These are phyloP conservation scores for Xylocampa areola DNA, from an alignment of 2,888 invertebrate genomes.

Conservation along the genomic window DNA sequence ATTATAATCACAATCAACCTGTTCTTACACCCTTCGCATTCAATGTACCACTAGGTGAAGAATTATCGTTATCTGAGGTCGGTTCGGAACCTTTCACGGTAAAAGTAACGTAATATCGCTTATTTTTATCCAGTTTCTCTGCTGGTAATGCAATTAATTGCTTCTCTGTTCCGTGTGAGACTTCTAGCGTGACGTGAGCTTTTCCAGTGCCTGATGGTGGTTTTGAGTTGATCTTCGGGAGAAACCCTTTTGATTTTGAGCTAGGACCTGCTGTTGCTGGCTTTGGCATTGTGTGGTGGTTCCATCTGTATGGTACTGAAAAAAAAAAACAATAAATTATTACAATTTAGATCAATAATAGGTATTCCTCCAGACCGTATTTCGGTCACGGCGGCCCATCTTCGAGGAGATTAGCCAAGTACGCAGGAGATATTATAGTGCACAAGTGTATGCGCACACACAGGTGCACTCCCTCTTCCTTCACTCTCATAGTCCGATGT, in stretches of 20 bases:
- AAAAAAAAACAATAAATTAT: constrained; percentile 49
- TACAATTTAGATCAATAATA: no score
- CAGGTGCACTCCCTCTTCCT: no score
- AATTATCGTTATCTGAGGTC: constrained; percentile 88
- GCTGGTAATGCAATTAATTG: constrained; percentile 96
- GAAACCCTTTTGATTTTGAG: constrained; percentile 89
- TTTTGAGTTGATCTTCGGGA: constrained; percentile 91
- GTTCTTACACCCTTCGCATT: constrained; percentile 82
- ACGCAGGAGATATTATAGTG: no score
- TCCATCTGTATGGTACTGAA: constrained; percentile 93
- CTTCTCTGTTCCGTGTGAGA: constrained; percentile 95
- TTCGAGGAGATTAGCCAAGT: no score
- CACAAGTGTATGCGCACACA: no score
- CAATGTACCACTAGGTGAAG: constrained; percentile 79
- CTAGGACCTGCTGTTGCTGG: constrained; percentile 88
- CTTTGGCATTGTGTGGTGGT: constrained; percentile 95
- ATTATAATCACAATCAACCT: constrained; percentile 63
- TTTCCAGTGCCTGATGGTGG: constrained; percentile 77
- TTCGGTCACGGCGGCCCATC: no score
- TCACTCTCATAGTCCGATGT: no score
- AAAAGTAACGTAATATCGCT: constrained; percentile 97
- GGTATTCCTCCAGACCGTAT: no score
- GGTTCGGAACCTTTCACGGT: constrained; percentile 94
- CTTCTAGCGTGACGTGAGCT: constrained; percentile 93
- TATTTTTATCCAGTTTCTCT: constrained; percentile 95